A percentile compares a stretch with the other conserved stretches of the same genome.
Conservation (phyloP, 2,113 vertebrate genomes). For the Bubo bubo region DNA sequence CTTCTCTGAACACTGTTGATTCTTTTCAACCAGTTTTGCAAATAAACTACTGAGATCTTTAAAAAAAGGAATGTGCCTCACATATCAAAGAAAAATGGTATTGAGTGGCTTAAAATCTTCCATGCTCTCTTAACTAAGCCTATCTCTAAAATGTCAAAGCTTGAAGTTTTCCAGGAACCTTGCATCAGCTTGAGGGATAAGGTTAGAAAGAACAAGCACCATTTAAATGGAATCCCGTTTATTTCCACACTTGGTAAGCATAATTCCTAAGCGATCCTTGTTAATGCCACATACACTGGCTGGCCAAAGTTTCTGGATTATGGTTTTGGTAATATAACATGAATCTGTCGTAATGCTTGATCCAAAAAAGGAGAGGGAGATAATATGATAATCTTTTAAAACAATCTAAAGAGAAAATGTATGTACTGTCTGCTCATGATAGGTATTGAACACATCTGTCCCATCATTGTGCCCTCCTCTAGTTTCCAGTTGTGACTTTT, state of each 20-base stretch:
- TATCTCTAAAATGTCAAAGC: conserved; percentile 54
- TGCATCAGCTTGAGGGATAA: conserved; percentile 46
- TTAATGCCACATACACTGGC: neutral
- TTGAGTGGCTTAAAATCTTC: conserved; percentile 35
- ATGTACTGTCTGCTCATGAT: neutral
- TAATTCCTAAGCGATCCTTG: neutral
- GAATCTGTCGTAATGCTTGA: neutral
- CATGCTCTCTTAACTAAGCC: neutral
- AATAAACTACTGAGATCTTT: neutral
- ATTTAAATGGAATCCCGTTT: conserved; percentile 9
- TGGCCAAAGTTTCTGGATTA: neutral
- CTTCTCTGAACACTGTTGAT: neutral
- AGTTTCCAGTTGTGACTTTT: neutral
- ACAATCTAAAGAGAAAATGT: neutral
- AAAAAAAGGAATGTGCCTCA: neutral
- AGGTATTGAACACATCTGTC: neutral
- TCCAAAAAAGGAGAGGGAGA: neutral
- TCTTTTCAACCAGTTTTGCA: neutral
- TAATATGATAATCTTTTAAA: neutral
- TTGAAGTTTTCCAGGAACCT: conserved; percentile 56
- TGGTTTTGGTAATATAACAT: neutral
- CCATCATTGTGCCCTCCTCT: neutral
- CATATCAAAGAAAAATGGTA: neutral
- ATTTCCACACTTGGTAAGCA: neutral
- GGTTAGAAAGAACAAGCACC: neutral